Base-by-base conservation (phyloP, 2,113 vertebrate species). In the Plestiodon gilberti region DNA sequence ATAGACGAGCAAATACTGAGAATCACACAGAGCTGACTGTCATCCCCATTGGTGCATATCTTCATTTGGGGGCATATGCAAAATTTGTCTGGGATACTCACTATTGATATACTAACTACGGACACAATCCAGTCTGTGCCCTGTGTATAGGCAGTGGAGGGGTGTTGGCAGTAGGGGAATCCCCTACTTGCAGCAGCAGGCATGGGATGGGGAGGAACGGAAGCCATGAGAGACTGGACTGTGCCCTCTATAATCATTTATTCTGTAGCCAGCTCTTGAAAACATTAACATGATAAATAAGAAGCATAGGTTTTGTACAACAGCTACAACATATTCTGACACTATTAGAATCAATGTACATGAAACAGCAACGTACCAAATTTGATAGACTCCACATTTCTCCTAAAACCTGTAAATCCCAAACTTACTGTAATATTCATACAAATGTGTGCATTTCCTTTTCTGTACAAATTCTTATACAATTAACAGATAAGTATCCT, bases 271-370 rank as follows among this genome's bases (percentile, higher is more conserved):
- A 89, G 83, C n/a, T 92, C 88, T 87, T 7, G 33, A 91, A 93
- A 93, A 91, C 89, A 95, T 89, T 93, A 93, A 91, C 95, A 84
- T 91, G 83, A 83, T 86, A 94, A 95, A 92, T 95, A 88, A 95
- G 86, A 91, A 84, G 89, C 84, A 90, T 92, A 89, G 94, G 95
- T 93, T 95, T 89, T 35, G 43, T 69, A 62, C 95, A 93, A 92
- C 59, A 90, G 91, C 89, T 93, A 93, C 89, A 93, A 94, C 92
- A 94, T 78, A 94, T 91, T 95, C 88, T 96, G 95, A 94, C 95
- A 90, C 92, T 92, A 90, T 88, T 95, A 92, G 91, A 95, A 84
- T 91, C 93, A 90, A 89, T 87, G 81, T 73, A 94, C 92, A 92
- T 93, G 87, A 91, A 94, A 92, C 90, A 90, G 88, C 90, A 93